Base-by-base conservation (phyloP, 2,113 vertebrate species). In the Lycaon pictus region DNA sequence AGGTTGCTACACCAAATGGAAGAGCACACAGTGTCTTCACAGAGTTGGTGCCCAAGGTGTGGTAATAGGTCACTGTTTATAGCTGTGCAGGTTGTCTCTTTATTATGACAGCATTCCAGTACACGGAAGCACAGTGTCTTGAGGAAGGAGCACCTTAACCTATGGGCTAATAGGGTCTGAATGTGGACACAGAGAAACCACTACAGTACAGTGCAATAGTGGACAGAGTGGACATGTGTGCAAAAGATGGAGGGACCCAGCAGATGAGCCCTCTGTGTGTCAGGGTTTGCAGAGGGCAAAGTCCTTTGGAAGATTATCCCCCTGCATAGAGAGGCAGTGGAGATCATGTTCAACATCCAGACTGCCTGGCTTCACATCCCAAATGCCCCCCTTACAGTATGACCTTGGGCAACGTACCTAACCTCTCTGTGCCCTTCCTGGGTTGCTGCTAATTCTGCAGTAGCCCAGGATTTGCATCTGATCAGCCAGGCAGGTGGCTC, bases 361-460 rank as follows among this genome's bases (percentile, higher is more conserved):
- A 65, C 27, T 53, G 48, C 88, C 90, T 53, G 76, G 55, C n/a
- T 76, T 95, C 80, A 63, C 11, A 80, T 93, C 65, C 55, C 37
- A 23, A 20, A 85, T 29, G 7, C 12, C 12, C 35, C 32, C 2
- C 67, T 62, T 81, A 32, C 82, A 81, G 25, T 72, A 89, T 85
- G 86, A 65, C 35, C 37, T 37, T 20, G 32, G 17, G 4, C 82
- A n/a, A 37, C 35, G 77, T 56, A 56, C 11, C 13, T 63, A n/a
- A 43, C 76, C 32, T 96, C 71, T 85, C 91, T 76, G 74, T 84
- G 56, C 29, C 43, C n/a, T 69, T 3, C 35, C 5, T 67, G 79
- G 86, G 48, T 48, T 93, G 48, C 43, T 81, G 25, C 77, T 85
- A 17, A 55, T 65, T 56, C 56, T 87, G 2, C 43, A 60, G 0